Base-by-base conservation (phyloP, 92 coral and sea anemone genomes). In the Phymanthus crucifer region DNA sequence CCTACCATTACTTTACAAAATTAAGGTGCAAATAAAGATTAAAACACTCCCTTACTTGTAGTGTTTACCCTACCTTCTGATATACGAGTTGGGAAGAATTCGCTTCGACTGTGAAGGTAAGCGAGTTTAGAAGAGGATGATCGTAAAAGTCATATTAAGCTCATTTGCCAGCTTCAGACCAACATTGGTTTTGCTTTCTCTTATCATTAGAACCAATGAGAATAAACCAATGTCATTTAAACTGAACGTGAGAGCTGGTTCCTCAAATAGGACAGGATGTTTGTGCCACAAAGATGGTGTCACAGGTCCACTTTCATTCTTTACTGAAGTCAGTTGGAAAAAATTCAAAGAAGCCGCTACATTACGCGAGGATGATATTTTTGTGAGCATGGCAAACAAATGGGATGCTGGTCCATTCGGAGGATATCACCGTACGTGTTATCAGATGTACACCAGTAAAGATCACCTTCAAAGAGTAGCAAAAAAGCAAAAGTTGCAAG, bases 391-490 rank as follows among this genome's bases (percentile, higher is more conserved):
- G 86, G 32, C 47, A 18, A 85, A 73, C 14, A 80, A 76, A 71
- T 80, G 90, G 90, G 86, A 81, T 48, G 37, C 14, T 17, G 90
- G 90, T 70, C 90, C 90, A 31, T 86, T 80, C 76, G 86, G 90
- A 27, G 56, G 69, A 9, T 86, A 86, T 57, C 86, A 81, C 71
- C 79, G 73, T 29, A 29, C 64, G 31, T 86, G 90, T 36, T 86
- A 76, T 70, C 90, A 86, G 29, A 86, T 26, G 48, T 86, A 86
- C 58, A 86, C 83, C 31, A 77, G 81, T 1, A 86, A 80, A 80
- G 50, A 73, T 73, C 85, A 35, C 47, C 48, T 86, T 26, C 77
- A 80, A 54, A 80, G 89, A 24, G 73, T 74, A 38, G 72, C 50
- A 35, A 54, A 70, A 74, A 66, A 54, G 85, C 66, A 86, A 75